Evolutionary conservation across 2,797 vertebrate species (phyloP).

Genomic region (Ficedula albicollis): DNA sequence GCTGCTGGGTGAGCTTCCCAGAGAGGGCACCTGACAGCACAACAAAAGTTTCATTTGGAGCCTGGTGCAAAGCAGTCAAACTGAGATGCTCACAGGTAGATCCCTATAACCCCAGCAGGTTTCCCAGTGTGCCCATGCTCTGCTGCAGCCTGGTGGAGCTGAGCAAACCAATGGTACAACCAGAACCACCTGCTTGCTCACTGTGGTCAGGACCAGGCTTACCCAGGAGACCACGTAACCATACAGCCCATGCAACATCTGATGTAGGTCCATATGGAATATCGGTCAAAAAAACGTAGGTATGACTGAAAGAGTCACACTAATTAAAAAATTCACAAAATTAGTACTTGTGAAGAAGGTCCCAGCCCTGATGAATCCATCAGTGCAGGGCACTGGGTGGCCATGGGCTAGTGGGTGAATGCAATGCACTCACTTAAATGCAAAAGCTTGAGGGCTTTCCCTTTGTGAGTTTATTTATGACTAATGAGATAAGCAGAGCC

Average conservation of each 20-base stretch:
- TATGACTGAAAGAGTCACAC: not conserved
- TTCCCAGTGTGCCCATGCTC: not conserved
- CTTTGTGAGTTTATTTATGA: not conserved
- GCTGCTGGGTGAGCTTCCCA: not conserved
- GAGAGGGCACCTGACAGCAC: not conserved
- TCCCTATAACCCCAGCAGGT: not conserved
- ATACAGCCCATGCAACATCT: not conserved
- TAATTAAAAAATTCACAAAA: not conserved
- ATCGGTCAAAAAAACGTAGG: not conserved
- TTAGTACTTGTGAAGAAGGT: not conserved
- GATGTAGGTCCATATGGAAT: too few species aligned
- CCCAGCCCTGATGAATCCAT: not conserved
- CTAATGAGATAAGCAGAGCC: not conserved
- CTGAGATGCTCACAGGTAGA: not conserved
- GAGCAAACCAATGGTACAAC: not conserved
- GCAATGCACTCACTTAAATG: fast-evolving
- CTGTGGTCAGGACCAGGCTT: not conserved
- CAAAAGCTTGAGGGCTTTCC: not conserved
- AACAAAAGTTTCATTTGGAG: not conserved
- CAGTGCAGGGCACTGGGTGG: not conserved
- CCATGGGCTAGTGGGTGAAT: not conserved
- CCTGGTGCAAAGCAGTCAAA: too few species aligned
- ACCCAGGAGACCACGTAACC: not conserved
- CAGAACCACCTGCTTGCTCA: not conserved
- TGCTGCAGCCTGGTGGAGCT: not conserved